These are phyloP conservation scores for Mizuhopecten yessoensis DNA, from an alignment of 1,140 invertebrate genomes.

Conservation along the genomic window DNA sequence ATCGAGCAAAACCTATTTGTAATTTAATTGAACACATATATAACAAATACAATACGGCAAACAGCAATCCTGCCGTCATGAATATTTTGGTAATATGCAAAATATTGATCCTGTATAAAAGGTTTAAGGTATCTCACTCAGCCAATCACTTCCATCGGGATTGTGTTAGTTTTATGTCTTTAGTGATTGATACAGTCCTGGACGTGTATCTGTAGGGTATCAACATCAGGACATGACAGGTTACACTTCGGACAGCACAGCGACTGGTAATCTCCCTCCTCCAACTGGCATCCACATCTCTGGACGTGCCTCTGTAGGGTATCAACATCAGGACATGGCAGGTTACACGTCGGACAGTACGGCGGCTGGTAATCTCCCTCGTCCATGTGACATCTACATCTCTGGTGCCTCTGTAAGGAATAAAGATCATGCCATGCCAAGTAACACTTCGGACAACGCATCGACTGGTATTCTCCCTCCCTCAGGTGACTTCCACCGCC, in stretches of 20 bases:
- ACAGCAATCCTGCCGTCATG: too few species aligned
- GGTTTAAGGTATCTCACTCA: too few species aligned
- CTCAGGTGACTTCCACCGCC: slow-evolving; percentile 30
- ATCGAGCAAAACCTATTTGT: too few species aligned
- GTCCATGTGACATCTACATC: too few species aligned
- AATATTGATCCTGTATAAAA: too few species aligned
- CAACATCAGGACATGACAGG: slow-evolving; percentile 66
- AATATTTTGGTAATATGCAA: too few species aligned
- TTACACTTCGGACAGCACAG: slow-evolving; percentile 73
- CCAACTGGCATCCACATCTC: too few species aligned
- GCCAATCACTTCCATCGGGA: too few species aligned
- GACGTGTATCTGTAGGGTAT: slow-evolving; percentile 72
- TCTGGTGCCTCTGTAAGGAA: slow-evolving; percentile 71
- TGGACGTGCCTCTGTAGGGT: slow-evolving; percentile 72
- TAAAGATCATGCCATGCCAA: slow-evolving; percentile 65
- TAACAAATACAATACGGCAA: too few species aligned
- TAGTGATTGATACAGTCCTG: slow-evolving; percentile 71
- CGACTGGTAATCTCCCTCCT: slow-evolving; percentile 63
- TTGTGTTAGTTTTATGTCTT: background rate
- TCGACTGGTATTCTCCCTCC: slow-evolving; percentile 62
- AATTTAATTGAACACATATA: too few species aligned
- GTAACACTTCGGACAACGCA: slow-evolving; percentile 73
- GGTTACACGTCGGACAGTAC: slow-evolving; percentile 73
- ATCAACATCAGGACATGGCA: slow-evolving; percentile 66
- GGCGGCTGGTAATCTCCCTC: slow-evolving; percentile 63